Conservation (phyloP, 2,113 vertebrate species). For the Nothoprocta pentlandii region DNA sequence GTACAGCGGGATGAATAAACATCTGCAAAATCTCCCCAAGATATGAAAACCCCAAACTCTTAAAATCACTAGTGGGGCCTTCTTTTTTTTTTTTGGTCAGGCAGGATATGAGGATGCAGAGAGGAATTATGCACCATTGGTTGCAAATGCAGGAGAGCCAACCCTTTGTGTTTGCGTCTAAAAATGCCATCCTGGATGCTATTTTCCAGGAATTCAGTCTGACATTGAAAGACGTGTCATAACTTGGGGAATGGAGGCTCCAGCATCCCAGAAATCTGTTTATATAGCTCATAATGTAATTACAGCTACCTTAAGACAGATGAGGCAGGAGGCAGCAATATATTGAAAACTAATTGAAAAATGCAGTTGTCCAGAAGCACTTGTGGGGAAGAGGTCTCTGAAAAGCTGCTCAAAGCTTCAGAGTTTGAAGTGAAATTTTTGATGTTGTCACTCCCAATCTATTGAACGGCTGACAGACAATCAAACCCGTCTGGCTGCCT, state of each 20-base stretch:
- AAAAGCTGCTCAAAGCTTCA: constrained; percentile 80
- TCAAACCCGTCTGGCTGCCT: constrained; percentile 90
- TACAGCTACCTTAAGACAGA: constrained; percentile 80
- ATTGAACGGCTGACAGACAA: constrained; percentile 90
- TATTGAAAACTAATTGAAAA: constrained; percentile 85
- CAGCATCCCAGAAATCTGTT: constrained; percentile 73
- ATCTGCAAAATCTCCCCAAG: background rate
- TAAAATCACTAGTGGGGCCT: background rate
- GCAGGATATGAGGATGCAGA: constrained; percentile 29
- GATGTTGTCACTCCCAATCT: constrained; percentile 96
- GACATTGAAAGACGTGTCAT: constrained; percentile 75
- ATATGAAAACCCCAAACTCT: background rate
- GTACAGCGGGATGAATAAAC: background rate
- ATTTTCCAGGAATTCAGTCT: constrained; percentile 68
- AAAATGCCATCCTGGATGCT: constrained; percentile 55
- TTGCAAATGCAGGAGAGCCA: constrained; percentile 43
- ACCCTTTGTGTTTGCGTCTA: constrained; percentile 47
- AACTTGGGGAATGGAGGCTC: constrained; percentile 71
- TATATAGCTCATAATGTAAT: constrained; percentile 78
- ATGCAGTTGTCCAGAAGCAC: constrained; percentile 81
- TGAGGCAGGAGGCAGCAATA: constrained; percentile 77
- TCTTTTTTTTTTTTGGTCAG: background rate
- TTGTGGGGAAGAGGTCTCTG: constrained; percentile 78
- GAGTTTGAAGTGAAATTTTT: constrained; percentile 88
- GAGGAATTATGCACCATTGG: constrained; percentile 46